Percentiles rank a stretch among this genome's conserved stretches.
Evolutionary conservation across 2,888 invertebrate species (phyloP).

Genomic region (Stenoptilia bipunctidactyla): DNA sequence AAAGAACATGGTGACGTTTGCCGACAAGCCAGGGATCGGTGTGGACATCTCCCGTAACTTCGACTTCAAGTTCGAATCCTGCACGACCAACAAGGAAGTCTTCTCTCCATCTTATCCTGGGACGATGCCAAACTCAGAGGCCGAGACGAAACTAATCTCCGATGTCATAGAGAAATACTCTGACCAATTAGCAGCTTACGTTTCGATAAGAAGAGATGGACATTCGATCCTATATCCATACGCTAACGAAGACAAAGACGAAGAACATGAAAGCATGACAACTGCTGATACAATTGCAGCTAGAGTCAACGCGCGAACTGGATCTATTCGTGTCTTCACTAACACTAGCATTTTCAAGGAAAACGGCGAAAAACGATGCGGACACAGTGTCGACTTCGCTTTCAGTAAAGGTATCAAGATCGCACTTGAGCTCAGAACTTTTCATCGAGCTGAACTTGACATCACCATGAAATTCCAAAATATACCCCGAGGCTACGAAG

Average conservation of each 20-base stretch:
- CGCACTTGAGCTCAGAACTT: conserved; percentile 51
- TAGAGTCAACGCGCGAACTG: conserved; percentile 41
- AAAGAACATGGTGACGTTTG: conserved; percentile 33
- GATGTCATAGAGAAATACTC: conserved; percentile 63
- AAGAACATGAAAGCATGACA: conserved; percentile 16
- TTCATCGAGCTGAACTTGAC: conserved; percentile 29
- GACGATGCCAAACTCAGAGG: conserved; percentile 69
- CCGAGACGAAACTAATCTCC: conserved; percentile 72
- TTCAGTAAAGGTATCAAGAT: conserved; percentile 26
- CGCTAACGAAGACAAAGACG: conserved; percentile 46
- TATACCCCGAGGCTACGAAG: conserved; percentile 37
- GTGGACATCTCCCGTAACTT: conserved; percentile 53
- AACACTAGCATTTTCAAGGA: conserved; percentile 35
- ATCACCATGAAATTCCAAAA: conserved; percentile 42
- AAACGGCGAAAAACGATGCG: conserved; percentile 38
- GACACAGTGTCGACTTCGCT: conserved; percentile 53
- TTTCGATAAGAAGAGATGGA: conserved; percentile 81
- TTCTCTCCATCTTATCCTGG: conserved; percentile 68
- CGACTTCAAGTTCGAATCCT: conserved; percentile 35
- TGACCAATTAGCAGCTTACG: conserved; percentile 69
- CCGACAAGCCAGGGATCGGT: conserved; percentile 27
- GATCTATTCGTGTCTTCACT: conserved; percentile 31
- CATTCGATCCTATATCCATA: conserved; percentile 75
- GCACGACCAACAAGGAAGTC: conserved; percentile 22
- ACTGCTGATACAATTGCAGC: conserved; percentile 31